Base-by-base conservation (phyloP, 2,888 invertebrate species). In the Thumatha senex region DNA sequence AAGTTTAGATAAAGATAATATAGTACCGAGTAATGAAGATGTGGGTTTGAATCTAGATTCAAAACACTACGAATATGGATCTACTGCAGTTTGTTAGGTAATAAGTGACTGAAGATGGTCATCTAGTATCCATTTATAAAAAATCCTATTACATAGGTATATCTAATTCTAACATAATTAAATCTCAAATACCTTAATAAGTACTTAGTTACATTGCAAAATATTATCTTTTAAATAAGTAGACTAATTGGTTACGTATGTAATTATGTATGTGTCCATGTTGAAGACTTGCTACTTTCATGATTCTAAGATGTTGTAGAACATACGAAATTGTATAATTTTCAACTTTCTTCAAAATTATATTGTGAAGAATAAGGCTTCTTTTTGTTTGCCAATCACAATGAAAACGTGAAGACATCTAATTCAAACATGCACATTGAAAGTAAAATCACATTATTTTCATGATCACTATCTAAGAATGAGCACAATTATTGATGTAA, bases 361-460 rank as follows among this genome's bases (percentile, higher is more conserved):
- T 15, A 39, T 13, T 13, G 24, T 30, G 18, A 24, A 24, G 18
- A 24, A n/a, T n/a, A n/a, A n/a, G 18, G 3, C 18, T 24, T 24
- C 18, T 24, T 24, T 2, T 24, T 24, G 18, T 24, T 24, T 24
- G 18, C 5, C 18, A 24, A 5, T 24, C 18, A 24, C 18, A 24
- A 24, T n/a, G 8, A 36, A 8, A 38, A 14, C 18, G 15, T 18
- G n/a, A 7, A 35, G 15, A 36, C 13, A 14, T 45, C 18, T 33
- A 33, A 24, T 24, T 24, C 18, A 24, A 24, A 24, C 42, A 18
- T 18, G 33, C 11, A 10, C 13, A 44, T 4, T 18, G 63, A 63
- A 63, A 61, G 67, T 63, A 58, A 63, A 67, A 52, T 43, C 42
- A 49, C 48, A 57, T 50, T 52, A 54, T 54, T 50, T 42, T 48